These are phyloP conservation scores for Drosophila ironensis DNA, from an alignment of 1,140 invertebrate species.

Conservation along the genomic window DNA sequence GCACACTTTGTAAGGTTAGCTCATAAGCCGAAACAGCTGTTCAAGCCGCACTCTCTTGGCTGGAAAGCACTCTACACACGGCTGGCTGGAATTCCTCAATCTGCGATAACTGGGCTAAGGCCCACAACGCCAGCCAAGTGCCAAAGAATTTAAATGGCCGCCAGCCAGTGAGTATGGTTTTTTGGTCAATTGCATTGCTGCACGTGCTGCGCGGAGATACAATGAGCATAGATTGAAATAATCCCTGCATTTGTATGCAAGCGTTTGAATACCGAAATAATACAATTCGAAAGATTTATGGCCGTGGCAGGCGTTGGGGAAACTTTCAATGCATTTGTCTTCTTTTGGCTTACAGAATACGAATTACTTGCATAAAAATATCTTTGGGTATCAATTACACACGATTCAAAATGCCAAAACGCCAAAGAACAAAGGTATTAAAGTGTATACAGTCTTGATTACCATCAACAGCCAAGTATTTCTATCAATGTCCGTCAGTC, in stretches of 20 bases:
- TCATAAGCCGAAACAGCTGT: conserved; percentile 53
- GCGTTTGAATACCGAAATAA: neutral
- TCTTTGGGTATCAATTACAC: too few species aligned
- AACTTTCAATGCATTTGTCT: neutral
- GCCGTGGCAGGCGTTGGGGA: neutral
- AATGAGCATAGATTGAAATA: conserved; percentile 7
- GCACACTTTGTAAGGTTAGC: conserved; percentile 52
- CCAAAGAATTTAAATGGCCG: neutral
- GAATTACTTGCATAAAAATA: too few species aligned
- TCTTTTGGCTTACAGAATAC: too few species aligned
- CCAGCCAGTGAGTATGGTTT: neutral
- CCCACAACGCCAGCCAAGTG: conserved; percentile 4
- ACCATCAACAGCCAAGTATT: too few species aligned
- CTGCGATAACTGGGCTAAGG: conserved; percentile 50
- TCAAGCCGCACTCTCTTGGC: conserved; percentile 30
- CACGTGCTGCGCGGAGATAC: conserved; percentile 34
- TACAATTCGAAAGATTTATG: neutral
- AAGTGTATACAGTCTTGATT: too few species aligned
- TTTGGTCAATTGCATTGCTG: conserved; percentile 35
- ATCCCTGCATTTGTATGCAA: conserved; percentile 44
- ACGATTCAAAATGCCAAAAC: too few species aligned
- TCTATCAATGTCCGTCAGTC: too few species aligned
- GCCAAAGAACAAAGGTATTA: too few species aligned
- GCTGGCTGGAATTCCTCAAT: neutral
- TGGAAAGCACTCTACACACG: neutral